Evolutionary conservation across 2,888 invertebrate species (phyloP).

Genomic region (Tanytarsus gracilentus): DNA sequence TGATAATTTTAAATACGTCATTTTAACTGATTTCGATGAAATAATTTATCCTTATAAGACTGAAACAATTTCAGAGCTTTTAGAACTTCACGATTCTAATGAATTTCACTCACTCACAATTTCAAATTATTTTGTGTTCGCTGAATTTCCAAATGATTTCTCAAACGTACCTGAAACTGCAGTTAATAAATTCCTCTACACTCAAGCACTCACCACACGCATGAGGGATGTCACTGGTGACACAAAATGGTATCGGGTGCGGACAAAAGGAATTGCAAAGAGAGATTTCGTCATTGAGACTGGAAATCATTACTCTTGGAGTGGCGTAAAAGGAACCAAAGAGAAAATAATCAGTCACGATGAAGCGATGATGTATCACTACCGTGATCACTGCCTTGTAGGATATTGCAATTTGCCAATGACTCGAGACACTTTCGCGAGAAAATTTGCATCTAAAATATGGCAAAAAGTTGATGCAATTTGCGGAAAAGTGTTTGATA

Average conservation of each 20-base stretch:
- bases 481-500: slow-evolving; percentile 37
- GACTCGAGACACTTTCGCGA: slow-evolving; percentile 37
- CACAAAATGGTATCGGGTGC: slow-evolving; percentile 55
- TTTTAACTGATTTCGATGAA: slow-evolving; percentile 81
- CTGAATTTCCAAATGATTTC: slow-evolving; percentile 43
- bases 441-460: slow-evolving; percentile 39
- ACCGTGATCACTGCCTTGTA: slow-evolving; percentile 39
- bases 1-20: slow-evolving; percentile 60
- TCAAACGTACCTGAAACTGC: slow-evolving; percentile 36
- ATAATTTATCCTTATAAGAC: slow-evolving; percentile 71
- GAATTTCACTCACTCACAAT: slow-evolving; percentile 42
- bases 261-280: slow-evolving; percentile 79
- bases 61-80: slow-evolving; percentile 51
- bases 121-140: slow-evolving; percentile 46
- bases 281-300: slow-evolving; percentile 76
- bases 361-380: slow-evolving; percentile 40
- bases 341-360: slow-evolving; percentile 37
- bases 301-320: slow-evolving; percentile 73
- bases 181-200: slow-evolving; percentile 39
- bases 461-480: slow-evolving; percentile 39
- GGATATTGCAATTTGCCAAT: slow-evolving; percentile 33
- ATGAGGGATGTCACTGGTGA: slow-evolving; percentile 33
- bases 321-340: slow-evolving; percentile 35
- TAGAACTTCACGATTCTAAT: slow-evolving; percentile 37
- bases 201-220: slow-evolving; percentile 40